Conservation (phyloP, 1,140 invertebrate species). For the Cherax quadricarinatus region DNA sequence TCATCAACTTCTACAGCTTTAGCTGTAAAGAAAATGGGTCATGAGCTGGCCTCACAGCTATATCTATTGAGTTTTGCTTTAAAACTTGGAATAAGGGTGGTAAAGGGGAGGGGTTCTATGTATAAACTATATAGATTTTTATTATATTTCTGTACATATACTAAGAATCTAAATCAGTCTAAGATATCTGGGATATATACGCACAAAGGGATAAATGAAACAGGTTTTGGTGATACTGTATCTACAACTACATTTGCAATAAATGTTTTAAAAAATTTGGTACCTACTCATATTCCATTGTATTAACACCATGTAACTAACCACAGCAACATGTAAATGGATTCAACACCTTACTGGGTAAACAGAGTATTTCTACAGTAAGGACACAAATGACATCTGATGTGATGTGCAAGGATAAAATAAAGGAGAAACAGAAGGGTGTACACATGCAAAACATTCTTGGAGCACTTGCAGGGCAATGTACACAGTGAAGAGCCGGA, state of each 20-base stretch:
- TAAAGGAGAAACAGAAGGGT: neutral
- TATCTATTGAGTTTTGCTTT: neutral
- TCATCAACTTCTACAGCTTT: slow-evolving; percentile 88
- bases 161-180: slow-evolving; percentile 15
- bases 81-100: neutral
- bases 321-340: slow-evolving; percentile 14
- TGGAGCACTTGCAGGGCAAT: neutral
- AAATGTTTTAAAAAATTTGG: neutral
- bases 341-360: neutral
- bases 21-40: slow-evolving; percentile 77
- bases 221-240: neutral
- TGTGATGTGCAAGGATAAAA: neutral
- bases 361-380: neutral
- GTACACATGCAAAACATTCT: slow-evolving; percentile 36
- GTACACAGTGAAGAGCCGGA: neutral
- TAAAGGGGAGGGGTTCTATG: slow-evolving; percentile 1
- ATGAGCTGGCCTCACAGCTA: slow-evolving; percentile 7
- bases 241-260: slow-evolving; percentile 12
- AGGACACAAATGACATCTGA: slow-evolving; percentile 25
- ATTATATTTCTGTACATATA: neutral
- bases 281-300: slow-evolving; percentile 44
- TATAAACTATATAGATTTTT: neutral
- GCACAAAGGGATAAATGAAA: slow-evolving; percentile 27
- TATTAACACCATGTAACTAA: slow-evolving; percentile 7
- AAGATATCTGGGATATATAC: neutral